phyloP scores from a whole-genome alignment of 2,113 vertebrate genomes.

The Hydrolagus affinis region DNA sequence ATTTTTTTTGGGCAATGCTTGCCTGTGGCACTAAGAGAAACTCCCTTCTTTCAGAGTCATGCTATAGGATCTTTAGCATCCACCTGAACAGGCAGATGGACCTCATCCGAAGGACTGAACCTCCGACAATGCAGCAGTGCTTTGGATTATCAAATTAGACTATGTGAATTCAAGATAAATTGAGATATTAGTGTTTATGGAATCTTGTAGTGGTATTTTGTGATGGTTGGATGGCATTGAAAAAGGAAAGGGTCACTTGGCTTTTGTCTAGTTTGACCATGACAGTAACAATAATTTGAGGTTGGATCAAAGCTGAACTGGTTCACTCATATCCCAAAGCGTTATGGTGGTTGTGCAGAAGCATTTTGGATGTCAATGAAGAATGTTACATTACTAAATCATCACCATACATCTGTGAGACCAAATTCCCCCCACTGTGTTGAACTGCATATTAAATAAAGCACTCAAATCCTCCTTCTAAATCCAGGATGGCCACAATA shows the following conservation, averaged over 20 bases:
- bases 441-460: neutral
- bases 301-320: neutral
- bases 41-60: no score
- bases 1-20: no score
- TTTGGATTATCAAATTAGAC: no score
- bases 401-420: neutral
- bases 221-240: no score
- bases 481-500: neutral
- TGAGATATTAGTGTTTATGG: no score
- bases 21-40: no score
- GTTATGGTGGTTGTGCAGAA: neutral
- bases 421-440: neutral
- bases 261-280: neutral
- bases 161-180: no score
- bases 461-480: neutral
- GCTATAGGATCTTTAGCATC: no score
- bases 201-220: no score
- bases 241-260: neutral
- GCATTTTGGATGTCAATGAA: neutral
- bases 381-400: neutral
- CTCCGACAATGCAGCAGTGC: no score
- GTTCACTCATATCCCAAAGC: neutral
- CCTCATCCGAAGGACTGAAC: neutral
- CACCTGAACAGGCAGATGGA: neutral
- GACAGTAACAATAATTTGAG: no score